Base-by-base conservation (phyloP, 1,140 invertebrate species). In the Diabrotica undecimpunctata region DNA sequence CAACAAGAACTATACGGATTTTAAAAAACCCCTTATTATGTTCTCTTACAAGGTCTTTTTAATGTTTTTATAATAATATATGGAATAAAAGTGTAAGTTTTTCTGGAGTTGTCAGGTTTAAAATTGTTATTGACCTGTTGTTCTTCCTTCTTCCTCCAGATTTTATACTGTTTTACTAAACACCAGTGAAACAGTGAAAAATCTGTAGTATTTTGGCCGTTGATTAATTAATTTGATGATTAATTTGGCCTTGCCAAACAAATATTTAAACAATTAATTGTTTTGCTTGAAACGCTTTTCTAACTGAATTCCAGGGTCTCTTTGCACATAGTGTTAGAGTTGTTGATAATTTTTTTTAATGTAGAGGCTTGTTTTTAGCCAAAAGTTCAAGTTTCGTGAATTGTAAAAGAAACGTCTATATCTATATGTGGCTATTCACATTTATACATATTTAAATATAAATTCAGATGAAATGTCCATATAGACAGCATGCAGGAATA, bases 361-460 rank as follows among this genome's bases (percentile, higher is more conserved):
- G 75, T 77, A 77, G 76, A 74, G 76, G 74, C 76, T 77, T 77
- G 65, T 71, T 68, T 71, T 50, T 65, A 71, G 61, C 62, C 67
- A 70, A 70, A 72, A 69, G 62, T 68, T 73, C 68, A 64, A 25
- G 25, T 25, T 58, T 71, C 68, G n/a, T 62, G 65, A 72, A 72
- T 70, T 73, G 68, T 70, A 68, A 66, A 62, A 65, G 8, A 46
- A 46, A n/a, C 41, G 41, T 62, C 36, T 57, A 13, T 70, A 66
- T 69, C 62, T 66, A 61, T 70, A 68, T 70, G 62, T 67, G 39
- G 38, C 58, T 8, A 60, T 60, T 57, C 55, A 67, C 58, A 50
- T 58, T 64, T 67, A 56, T 55, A 62, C 65, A 61, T 56, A 57
- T 60, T 38, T 60, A 60, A 25, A 1, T 25, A 25, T 25, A 25